phyloP scores from a whole-genome alignment of 2,888 invertebrate genomes.

The Anticlea derivata region DNA sequence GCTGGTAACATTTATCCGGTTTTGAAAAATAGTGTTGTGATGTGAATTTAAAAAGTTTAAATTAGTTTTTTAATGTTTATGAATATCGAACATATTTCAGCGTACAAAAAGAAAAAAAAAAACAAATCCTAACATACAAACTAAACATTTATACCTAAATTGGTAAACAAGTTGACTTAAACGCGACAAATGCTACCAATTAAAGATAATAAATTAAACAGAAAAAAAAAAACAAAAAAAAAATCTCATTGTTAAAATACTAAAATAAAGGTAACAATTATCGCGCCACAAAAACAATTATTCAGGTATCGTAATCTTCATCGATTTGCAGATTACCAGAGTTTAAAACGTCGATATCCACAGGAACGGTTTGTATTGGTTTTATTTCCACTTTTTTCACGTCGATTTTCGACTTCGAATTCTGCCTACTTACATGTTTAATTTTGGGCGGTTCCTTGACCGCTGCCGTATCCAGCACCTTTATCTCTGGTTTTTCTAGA shows the following conservation, averaged over 20 bases:
- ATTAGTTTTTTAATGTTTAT: constrained; percentile 33
- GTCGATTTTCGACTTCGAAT: constrained; percentile 60
- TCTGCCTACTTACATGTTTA: constrained; percentile 56
- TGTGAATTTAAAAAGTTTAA: not conserved
- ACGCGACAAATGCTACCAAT: constrained; percentile 51
- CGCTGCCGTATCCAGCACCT: constrained; percentile 60
- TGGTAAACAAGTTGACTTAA: constrained; percentile 62
- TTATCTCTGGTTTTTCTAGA: constrained; percentile 67
- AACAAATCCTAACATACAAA: constrained; percentile 38
- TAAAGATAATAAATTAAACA: constrained; percentile 30
- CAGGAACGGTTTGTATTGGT: constrained; percentile 43
- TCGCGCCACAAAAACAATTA: constrained; percentile 52
- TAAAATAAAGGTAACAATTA: constrained; percentile 42
- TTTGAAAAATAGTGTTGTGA: not conserved
- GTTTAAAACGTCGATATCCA: constrained; percentile 67
- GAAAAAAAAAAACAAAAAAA: constrained; percentile 35
- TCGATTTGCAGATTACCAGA: constrained; percentile 76
- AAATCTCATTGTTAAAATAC: constrained; percentile 40
- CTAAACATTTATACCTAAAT: constrained; percentile 53
- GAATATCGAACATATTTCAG: constrained; percentile 40
- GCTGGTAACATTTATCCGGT: not conserved
- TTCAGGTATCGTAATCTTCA: constrained; percentile 82
- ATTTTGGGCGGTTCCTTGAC: constrained; percentile 49
- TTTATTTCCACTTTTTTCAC: constrained; percentile 56
- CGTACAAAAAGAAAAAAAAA: constrained; percentile 39